These are phyloP conservation scores for Ischnura elegans DNA, from an alignment of 2,888 invertebrate genomes.

Conservation along the genomic window DNA sequence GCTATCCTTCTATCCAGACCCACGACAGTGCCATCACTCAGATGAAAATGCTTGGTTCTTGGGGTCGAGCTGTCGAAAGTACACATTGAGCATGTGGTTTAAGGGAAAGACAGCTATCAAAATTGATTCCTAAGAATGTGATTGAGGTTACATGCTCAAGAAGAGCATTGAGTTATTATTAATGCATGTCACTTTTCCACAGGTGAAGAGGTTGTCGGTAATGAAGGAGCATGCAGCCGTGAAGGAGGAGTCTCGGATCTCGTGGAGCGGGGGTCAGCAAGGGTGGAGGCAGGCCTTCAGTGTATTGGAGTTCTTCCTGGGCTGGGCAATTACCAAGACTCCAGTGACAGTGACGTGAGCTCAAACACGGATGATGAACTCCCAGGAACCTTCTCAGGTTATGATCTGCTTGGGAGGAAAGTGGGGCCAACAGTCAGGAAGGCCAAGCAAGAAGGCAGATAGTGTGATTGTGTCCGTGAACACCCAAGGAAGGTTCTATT, in stretches of 20 bases:
- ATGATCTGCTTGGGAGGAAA: conserved; percentile 78
- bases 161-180: too few species aligned
- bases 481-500: too few species aligned
- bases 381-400: conserved; percentile 74
- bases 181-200: too few species aligned
- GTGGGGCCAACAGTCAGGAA: conserved; percentile 76
- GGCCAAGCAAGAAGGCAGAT: conserved; percentile 51
- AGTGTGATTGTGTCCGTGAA: not conserved
- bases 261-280: conserved; percentile 39
- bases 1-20: too few species aligned
- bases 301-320: conserved; percentile 92
- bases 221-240: conserved; percentile 68
- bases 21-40: too few species aligned
- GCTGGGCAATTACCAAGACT: conserved; percentile 88
- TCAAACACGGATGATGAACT: conserved; percentile 85
- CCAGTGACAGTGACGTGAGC: conserved; percentile 84
- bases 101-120: too few species aligned
- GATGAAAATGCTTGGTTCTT: too few species aligned
- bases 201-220: conserved; percentile 56
- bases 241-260: conserved; percentile 34
- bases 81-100: too few species aligned
- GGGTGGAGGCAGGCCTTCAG: conserved; percentile 76
- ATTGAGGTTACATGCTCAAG: too few species aligned
- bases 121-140: too few species aligned
- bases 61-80: too few species aligned